Conservation (phyloP, 2,113 vertebrate genomes). For the Eudyptes chrysolophus region DNA sequence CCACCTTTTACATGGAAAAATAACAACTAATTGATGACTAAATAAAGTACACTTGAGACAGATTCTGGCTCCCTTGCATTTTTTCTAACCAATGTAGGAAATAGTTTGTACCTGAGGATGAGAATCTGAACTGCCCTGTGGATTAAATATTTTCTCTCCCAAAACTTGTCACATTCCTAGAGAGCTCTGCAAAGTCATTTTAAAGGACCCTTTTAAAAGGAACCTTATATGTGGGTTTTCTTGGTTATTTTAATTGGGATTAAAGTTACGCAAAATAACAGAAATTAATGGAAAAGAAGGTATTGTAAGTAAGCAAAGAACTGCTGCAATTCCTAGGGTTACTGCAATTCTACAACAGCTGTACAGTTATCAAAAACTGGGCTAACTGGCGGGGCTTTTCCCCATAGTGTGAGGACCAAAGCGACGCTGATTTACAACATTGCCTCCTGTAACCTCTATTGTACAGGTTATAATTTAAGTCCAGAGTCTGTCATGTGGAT, state of each 20-base stretch:
- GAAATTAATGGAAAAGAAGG: not conserved
- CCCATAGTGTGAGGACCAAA: not conserved
- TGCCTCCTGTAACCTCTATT: not conserved
- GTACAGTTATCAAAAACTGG: not conserved
- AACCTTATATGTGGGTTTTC: not conserved
- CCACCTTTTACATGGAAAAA: not conserved
- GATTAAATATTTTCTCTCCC: not conserved
- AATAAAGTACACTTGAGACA: not conserved
- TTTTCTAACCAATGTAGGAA: not conserved
- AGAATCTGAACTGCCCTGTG: not conserved
- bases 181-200: not conserved
- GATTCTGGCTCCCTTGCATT: not conserved
- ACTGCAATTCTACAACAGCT: not conserved
- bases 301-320: not conserved
- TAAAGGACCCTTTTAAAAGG: not conserved
- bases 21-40: not conserved
- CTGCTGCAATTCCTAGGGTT: not conserved
- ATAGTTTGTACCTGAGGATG: not conserved
- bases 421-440: not conserved
- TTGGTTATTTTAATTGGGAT: not conserved
- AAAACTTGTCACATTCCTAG: not conserved
- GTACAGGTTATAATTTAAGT: not conserved
- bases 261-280: not conserved
- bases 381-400: not conserved
- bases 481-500: not conserved